These are phyloP conservation scores for Tachyglossus aculeatus DNA, from an alignment of 2,797 vertebrate genomes.

Conservation along the genomic window DNA sequence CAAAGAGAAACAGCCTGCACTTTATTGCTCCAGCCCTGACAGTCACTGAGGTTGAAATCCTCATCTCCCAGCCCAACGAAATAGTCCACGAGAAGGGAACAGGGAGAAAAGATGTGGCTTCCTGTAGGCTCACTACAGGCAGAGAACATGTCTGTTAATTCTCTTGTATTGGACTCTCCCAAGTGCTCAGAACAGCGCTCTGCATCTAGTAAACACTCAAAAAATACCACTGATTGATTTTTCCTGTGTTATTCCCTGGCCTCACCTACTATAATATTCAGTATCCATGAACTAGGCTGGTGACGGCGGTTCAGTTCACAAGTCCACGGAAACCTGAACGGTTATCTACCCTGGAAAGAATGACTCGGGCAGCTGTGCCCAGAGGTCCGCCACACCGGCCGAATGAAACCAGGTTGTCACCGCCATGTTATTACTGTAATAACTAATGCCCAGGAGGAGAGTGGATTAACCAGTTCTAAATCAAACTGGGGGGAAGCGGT, in stretches of 20 bases:
- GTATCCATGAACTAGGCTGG: conserved; percentile 56
- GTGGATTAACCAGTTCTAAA: conserved; percentile 32
- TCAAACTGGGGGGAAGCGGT: conserved; percentile 24
- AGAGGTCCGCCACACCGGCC: conserved; percentile 45
- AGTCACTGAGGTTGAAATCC: conserved; percentile 20
- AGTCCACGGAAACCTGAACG: conserved; percentile 66
- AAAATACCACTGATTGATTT: too few species aligned
- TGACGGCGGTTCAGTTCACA: conserved; percentile 67
- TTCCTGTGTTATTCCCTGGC: conserved; percentile 18
- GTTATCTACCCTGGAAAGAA: conserved; percentile 70
- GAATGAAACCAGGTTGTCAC: conserved; percentile 40
- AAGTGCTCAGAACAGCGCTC: too few species aligned
- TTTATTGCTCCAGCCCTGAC: conserved; percentile 6
- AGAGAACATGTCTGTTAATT: too few species aligned
- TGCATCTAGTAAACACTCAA: too few species aligned
- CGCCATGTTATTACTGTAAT: conserved; percentile 41
- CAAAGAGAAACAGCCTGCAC: conserved; percentile 29
- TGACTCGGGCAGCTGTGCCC: conserved; percentile 51
- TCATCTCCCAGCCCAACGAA: conserved; percentile 20
- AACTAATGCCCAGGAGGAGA: conserved; percentile 58
- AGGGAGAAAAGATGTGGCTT: not conserved
- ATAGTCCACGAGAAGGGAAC: not conserved
- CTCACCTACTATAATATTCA: conserved; percentile 39
- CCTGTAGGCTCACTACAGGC: too few species aligned
- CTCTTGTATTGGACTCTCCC: too few species aligned